Base-by-base conservation (phyloP, 2,113 vertebrate species). In the Galbula dea region DNA sequence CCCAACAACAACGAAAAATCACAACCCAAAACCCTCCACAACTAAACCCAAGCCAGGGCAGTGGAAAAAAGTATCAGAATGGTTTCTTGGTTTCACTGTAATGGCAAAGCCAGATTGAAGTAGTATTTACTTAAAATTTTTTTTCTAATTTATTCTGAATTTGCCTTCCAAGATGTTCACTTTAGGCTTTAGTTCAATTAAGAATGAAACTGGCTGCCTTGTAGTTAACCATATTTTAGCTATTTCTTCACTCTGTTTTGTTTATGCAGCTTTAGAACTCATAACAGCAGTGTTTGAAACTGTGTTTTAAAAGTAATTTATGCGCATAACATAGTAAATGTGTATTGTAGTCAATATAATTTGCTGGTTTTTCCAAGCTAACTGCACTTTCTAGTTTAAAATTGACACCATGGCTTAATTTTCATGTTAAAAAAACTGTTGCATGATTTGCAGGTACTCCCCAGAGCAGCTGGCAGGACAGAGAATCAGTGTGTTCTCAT, bases 401-500 rank as follows among this genome's bases (percentile, higher is more conserved):
- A 69, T 12, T 22, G 55, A 8, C 32, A 36, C 27, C 13, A 55
- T 9, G 41, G 12, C 11, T 81, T 73, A 57, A 32, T 41, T 86
- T 20, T 63, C 10, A 13, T 27, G 8, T 30, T 46, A 23, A 20
- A 62, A 74, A 22, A 24, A 7, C 23, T 41, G 30, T 62, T 75
- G 15, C 59, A 11, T 80, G 23, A 9, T 92, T 52, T 91, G 6
- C 93, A 99, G 99, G 96, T 98, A 97, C 69, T 96, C 98, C 2
- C 93, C 98, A 4, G 98, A 98, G 90, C 98, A 99, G 94, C 75
- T 99, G 2, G 98, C 98, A 2, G 99, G 99, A 29, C 98, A 99
- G 96, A 98, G 98, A 86, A 98, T 99, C 7, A 98, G 99, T 0
- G 91, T 99, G 41, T 99, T 99, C 96, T 99, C 99, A 0, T 99